phyloP scores from a whole-genome alignment of 2,797 vertebrate genomes.

The Parotocinclus haroldoi region DNA sequence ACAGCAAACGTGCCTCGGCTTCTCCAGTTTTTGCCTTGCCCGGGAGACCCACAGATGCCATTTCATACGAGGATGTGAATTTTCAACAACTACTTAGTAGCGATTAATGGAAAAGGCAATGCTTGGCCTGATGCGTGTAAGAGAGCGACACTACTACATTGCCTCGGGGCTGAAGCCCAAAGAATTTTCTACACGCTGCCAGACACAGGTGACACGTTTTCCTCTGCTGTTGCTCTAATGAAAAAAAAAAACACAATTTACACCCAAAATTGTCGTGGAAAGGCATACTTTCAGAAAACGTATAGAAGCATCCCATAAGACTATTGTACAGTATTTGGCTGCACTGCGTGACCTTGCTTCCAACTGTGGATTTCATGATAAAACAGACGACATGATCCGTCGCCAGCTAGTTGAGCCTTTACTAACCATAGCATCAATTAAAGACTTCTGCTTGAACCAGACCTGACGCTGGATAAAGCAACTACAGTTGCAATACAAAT shows the following conservation, averaged over 20 bases:
- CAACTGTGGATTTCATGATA: constrained; percentile 3
- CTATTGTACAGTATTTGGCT: constrained; percentile 17
- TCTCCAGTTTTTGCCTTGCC: constrained; percentile 27
- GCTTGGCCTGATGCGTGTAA: constrained; percentile 15
- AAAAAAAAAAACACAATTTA: constrained; percentile 11
- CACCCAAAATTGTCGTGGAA: constrained; percentile 1
- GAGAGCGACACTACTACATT: constrained; percentile 18
- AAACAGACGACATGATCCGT: constrained; percentile 8
- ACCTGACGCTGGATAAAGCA: not conserved
- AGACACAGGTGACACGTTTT: constrained; percentile 12
- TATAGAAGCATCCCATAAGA: not conserved
- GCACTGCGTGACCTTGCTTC: constrained; percentile 9
- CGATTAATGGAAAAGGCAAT: constrained; percentile 6
- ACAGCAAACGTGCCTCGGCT: too few species aligned
- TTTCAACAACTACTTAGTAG: constrained; percentile 16
- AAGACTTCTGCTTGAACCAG: too few species aligned
- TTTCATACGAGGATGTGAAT: constrained; percentile 17
- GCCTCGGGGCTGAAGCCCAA: too few species aligned
- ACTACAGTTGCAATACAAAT: not conserved
- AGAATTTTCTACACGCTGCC: constrained; percentile 20
- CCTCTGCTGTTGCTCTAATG: constrained; percentile 14
- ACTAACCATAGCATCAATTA: not conserved
- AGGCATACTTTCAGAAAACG: constrained; percentile 15
- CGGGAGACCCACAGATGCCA: too few species aligned
- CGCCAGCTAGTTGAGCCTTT: not conserved